phyloP scores from a whole-genome alignment of 2,888 invertebrate species.

The Platycheirus rosarum region DNA sequence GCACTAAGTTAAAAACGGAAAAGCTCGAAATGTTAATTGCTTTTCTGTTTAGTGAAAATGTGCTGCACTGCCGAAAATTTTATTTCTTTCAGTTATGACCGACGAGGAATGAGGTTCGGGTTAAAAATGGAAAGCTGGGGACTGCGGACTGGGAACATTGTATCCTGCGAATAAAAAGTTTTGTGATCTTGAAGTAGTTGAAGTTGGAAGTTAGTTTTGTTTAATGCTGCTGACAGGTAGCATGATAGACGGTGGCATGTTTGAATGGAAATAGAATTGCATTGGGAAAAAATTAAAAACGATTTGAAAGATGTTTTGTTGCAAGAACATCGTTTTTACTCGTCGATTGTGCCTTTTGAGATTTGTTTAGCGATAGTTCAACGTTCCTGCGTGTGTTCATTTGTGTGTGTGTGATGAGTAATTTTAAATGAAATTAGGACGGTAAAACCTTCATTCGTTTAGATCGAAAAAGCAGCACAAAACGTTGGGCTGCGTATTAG shows the following conservation, averaged over 20 bases:
- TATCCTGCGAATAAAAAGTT: conserved; percentile 39
- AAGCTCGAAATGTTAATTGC: conserved; percentile 72
- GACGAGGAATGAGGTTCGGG: conserved; percentile 34
- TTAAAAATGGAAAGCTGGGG: conserved; percentile 2
- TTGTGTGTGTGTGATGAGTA: too few relatives aligned
- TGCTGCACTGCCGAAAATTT: conserved; percentile 54
- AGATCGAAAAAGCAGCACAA: too few relatives aligned
- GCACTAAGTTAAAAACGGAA: conserved; percentile 68
- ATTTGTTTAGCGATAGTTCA: too few relatives aligned
- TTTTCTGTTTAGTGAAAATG: conserved; percentile 62
- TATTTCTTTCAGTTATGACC: conserved; percentile 57
- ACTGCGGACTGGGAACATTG: conserved; percentile 22
- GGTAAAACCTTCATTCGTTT: too few relatives aligned
- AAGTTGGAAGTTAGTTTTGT: conserved; percentile 8
- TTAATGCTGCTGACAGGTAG: conserved; percentile 41
- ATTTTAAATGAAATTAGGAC: too few relatives aligned
- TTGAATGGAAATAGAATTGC: conserved; percentile 39
- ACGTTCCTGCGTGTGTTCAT: too few relatives aligned
- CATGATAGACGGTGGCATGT: conserved; percentile 62
- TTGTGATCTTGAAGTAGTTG: conserved; percentile 11
- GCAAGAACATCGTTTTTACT: too few relatives aligned
- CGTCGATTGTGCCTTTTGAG: too few relatives aligned
- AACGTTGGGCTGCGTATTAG: too few relatives aligned
- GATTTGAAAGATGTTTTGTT: too few relatives aligned
- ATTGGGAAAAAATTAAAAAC: too few relatives aligned